Percentiles rank a stretch among this genome's conserved stretches.
phyloP scores from a whole-genome alignment of 23 tunicate genomes.

The Phallusia fumigata region DNA sequence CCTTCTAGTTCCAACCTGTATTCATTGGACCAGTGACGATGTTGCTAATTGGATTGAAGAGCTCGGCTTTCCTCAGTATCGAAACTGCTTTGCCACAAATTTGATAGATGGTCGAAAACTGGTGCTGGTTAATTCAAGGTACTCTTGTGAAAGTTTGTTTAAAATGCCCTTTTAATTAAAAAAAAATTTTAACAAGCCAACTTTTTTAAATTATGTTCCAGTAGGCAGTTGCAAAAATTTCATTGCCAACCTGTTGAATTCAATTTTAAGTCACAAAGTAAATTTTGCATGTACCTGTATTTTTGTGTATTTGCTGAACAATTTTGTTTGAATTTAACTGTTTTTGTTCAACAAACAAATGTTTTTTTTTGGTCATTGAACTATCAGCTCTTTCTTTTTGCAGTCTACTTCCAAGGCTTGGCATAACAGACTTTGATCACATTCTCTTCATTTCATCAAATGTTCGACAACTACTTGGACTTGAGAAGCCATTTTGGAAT shows the following conservation, averaged over 20 bases:
- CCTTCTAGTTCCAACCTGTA: slow-evolving; percentile 68
- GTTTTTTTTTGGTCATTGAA: no score
- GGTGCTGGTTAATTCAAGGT: slow-evolving; percentile 75
- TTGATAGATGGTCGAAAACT: slow-evolving; percentile 87
- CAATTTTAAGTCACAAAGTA: no score
- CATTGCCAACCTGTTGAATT: no score
- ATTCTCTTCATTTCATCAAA: slow-evolving; percentile 63
- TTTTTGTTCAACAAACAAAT: no score
- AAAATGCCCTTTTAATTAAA: no score
- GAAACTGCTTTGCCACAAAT: slow-evolving; percentile 72
- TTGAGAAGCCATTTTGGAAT: slow-evolving; percentile 70
- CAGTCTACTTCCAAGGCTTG: slow-evolving; percentile 75
- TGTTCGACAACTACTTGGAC: slow-evolving; percentile 60
- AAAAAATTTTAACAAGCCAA: no score
- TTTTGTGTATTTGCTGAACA: no score
- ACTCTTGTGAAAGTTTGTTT: no score
- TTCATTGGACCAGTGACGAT: slow-evolving; percentile 90
- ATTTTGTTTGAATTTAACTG: no score
- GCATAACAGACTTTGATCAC: slow-evolving; percentile 87
- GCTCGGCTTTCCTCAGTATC: slow-evolving; percentile 92
- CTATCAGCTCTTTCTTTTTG: slow-evolving; percentile 31
- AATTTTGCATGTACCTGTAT: no score
- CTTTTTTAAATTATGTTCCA: no score
- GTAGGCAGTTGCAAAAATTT: no score
- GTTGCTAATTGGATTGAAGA: slow-evolving; percentile 94